Evolutionary conservation across 2,797 vertebrate species (phyloP).

Genomic region (Poecilia velifera): DNA sequence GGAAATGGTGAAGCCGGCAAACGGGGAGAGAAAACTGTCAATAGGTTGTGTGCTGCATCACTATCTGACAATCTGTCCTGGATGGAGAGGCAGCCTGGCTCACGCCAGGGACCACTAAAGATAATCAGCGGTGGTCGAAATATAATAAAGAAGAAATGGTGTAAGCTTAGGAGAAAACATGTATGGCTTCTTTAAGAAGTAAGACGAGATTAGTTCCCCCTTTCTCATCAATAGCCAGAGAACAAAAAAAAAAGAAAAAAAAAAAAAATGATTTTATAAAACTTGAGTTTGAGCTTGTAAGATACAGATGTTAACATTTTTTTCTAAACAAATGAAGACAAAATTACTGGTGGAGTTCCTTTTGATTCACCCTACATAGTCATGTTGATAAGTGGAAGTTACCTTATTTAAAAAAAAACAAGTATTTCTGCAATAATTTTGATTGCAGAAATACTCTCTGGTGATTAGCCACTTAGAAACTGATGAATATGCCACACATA

Average conservation of each 20-base stretch:
- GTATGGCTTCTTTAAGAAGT: not conserved
- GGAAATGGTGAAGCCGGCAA: conserved; percentile 47
- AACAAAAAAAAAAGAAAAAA: not conserved
- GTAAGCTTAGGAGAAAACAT: not conserved
- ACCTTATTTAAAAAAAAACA: not conserved
- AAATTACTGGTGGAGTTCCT: not conserved
- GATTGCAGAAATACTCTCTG: not conserved
- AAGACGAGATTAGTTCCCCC: not conserved
- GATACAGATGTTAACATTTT: not conserved
- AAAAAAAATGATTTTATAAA: not conserved
- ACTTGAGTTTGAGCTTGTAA: not conserved
- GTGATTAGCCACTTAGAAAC: not conserved
- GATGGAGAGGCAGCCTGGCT: conserved; percentile 23
- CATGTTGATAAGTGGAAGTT: not conserved
- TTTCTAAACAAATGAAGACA: not conserved
- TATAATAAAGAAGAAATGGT: conserved; percentile 21
- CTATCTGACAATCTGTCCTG: conserved; percentile 35
- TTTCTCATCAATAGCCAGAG: not conserved
- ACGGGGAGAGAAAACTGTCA: not conserved
- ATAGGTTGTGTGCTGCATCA: conserved; percentile 19
- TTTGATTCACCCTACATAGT: not conserved
- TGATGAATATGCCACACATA: not conserved
- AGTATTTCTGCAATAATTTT: not conserved
- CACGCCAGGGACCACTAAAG: conserved; percentile 1
- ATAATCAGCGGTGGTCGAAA: conserved; percentile 13